Evolutionary conservation across 2,888 invertebrate genomes (phyloP).

Genomic region (Coleophora deauratella): DNA sequence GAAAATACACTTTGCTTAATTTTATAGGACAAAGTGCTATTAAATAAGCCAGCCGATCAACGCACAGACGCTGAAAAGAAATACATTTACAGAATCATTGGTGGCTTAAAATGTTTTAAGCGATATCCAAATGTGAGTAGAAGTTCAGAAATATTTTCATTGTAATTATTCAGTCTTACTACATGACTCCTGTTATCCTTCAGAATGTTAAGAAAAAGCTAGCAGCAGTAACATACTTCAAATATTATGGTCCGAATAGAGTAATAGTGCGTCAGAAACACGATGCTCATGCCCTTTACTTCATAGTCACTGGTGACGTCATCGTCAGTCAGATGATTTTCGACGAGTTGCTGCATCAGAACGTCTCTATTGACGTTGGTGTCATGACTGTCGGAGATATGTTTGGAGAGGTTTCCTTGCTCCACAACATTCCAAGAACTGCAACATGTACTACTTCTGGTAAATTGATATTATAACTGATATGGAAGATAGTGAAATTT

Average conservation of each 20-base stretch:
- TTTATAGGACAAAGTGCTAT: constrained; percentile 74
- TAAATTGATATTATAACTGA: too few species aligned
- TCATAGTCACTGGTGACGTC: constrained; percentile 75
- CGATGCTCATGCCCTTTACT: constrained; percentile 75
- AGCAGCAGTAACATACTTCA: constrained; percentile 76
- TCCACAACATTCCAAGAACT: constrained; percentile 75
- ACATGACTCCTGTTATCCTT: too few species aligned
- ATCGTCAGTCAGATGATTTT: constrained; percentile 61
- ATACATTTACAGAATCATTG: constrained; percentile 72
- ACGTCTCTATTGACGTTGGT: constrained; percentile 62
- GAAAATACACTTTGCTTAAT: neutral
- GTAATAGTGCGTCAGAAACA: constrained; percentile 77
- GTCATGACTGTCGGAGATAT: constrained; percentile 73
- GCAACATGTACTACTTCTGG: constrained; percentile 75
- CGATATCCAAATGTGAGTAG: constrained; percentile 72
- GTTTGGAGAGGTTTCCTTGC: constrained; percentile 79
- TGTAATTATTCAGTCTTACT: too few species aligned
- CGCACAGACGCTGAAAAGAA: constrained; percentile 75
- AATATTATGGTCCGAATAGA: constrained; percentile 73
- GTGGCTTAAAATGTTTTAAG: constrained; percentile 76
- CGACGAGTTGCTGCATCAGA: constrained; percentile 64
- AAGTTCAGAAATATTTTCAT: too few species aligned
- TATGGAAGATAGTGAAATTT: neutral
- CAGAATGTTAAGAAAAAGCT: constrained; percentile 76
- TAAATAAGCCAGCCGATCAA: constrained; percentile 67